These are phyloP conservation scores for Drosophila tani DNA, from an alignment of 1,140 invertebrate species.

Conservation along the genomic window DNA sequence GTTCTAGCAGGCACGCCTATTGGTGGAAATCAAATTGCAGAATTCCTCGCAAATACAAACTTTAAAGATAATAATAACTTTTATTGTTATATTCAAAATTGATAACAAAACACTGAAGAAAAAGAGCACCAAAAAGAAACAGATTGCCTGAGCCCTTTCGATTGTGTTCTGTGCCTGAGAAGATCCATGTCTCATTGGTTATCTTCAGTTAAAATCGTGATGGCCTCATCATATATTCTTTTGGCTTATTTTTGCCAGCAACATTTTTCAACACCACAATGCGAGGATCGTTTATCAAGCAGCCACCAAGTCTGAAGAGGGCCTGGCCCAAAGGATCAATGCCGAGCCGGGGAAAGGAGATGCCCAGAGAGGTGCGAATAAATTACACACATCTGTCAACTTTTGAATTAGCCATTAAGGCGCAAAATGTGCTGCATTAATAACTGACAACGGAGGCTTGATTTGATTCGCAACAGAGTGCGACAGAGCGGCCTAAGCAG, in stretches of 20 bases:
- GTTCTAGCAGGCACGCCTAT: too few species aligned
- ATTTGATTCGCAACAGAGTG: slow-evolving; percentile 75
- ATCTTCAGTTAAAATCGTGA: slow-evolving; percentile 69
- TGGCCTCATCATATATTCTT: slow-evolving; percentile 77
- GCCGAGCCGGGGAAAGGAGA: slow-evolving; percentile 16
- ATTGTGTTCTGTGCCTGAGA: background rate
- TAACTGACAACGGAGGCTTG: slow-evolving; percentile 77
- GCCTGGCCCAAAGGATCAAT: slow-evolving; percentile 40
- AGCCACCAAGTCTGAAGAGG: slow-evolving; percentile 23
- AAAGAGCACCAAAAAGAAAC: background rate
- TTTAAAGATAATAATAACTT: too few species aligned
- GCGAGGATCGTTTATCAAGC: slow-evolving; percentile 71
- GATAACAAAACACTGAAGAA: background rate
- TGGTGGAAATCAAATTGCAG: too few species aligned
- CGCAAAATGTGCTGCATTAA: slow-evolving; percentile 85
- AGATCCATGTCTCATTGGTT: slow-evolving; percentile 34
- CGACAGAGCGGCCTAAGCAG: background rate
- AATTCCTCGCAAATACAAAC: too few species aligned
- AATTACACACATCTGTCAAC: slow-evolving; percentile 85
- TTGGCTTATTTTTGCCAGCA: slow-evolving; percentile 38
- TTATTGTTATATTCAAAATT: too few species aligned
- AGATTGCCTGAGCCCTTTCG: background rate
- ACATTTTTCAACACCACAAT: slow-evolving; percentile 81
- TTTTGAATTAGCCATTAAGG: slow-evolving; percentile 85
- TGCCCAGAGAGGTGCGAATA: slow-evolving; percentile 60